phyloP scores from a whole-genome alignment of 1,140 invertebrate species.

The Drosophila hydei region DNA sequence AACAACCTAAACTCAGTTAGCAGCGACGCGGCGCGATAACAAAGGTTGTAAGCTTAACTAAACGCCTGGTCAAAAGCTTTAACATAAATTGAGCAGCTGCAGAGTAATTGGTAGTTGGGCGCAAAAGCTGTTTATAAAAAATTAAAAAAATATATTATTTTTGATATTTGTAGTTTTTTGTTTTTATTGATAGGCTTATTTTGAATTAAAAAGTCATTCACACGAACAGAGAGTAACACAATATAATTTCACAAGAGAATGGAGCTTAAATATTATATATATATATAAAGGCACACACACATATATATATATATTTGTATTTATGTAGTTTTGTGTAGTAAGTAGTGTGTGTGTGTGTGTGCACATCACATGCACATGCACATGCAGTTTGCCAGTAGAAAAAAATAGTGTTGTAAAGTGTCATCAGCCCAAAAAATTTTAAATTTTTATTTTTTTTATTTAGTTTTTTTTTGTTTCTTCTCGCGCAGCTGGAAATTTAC shows the following conservation, averaged over 20 bases:
- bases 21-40: background rate
- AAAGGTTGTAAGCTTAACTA: background rate
- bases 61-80: background rate
- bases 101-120: too few relatives aligned
- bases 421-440: slow-evolving; percentile 5
- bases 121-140: too few relatives aligned
- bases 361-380: slow-evolving; percentile 55
- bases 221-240: slow-evolving; percentile 62
- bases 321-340: slow-evolving; percentile 58
- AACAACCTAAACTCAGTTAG: background rate
- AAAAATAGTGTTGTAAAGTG: slow-evolving; percentile 30
- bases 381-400: slow-evolving; percentile 15
- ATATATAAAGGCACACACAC: slow-evolving; percentile 49
- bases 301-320: slow-evolving; percentile 49
- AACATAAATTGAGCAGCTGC: too few relatives aligned
- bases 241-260: slow-evolving; percentile 72
- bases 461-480: slow-evolving; percentile 10
- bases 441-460: background rate
- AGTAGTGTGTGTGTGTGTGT: slow-evolving; percentile 44
- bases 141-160: background rate
- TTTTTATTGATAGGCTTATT: slow-evolving; percentile 49
- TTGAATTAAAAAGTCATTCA: slow-evolving; percentile 64
- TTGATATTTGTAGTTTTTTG: slow-evolving; percentile 15
- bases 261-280: slow-evolving; percentile 61
- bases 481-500: slow-evolving; percentile 42